Base-by-base conservation (phyloP, 2,888 invertebrate species). In the Eupelmus urozonus region DNA sequence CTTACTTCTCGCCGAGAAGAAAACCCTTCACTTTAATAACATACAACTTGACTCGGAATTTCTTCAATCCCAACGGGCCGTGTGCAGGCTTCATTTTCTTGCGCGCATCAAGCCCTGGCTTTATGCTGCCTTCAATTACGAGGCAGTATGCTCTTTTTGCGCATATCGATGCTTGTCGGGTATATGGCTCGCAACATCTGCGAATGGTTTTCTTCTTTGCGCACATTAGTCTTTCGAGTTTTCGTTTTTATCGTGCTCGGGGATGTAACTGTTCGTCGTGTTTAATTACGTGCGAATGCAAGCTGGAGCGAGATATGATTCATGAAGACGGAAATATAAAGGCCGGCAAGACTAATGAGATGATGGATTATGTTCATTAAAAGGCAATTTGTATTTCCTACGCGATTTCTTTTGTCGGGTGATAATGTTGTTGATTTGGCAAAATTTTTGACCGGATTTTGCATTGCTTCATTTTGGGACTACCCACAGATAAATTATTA, bases 121-220 rank as follows among this genome's bases (percentile, higher is more conserved):
- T 53, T 65, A 65, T 57, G 16, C 20, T 75, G 63, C 76, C 65
- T 78, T 79, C 78, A 76, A 79, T 76, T 78, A 82, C 76, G 72
- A 80, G 49, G 4, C 18, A 16, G 67, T 18, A 51, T n/a, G 13
- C 25, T 18, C 27, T 76, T 70, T 60, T 55, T 76, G 27, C 53
- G 45, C 2, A 20, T 53, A 4, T n/a, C n/a, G n/a, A n/a, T n/a
- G n/a, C n/a, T n/a, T n/a, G n/a, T n/a, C n/a, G n/a, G n/a, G n/a
- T n/a, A n/a, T n/a, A n/a, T n/a, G n/a, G n/a, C 20, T 20, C 11
- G 3, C 40, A 1, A n/a, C n/a, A n/a, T 3, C 34, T 40, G 2
- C 40, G 20, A 60, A 60, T 42, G 27, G 13, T 60, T 62, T 45
- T 23, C 62, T 70, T 63, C 34, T 63, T 40, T 49, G 16, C 53